Evolutionary conservation across 2,113 vertebrate species (phyloP).

Genomic region (Nannobrachium achirus): DNA sequence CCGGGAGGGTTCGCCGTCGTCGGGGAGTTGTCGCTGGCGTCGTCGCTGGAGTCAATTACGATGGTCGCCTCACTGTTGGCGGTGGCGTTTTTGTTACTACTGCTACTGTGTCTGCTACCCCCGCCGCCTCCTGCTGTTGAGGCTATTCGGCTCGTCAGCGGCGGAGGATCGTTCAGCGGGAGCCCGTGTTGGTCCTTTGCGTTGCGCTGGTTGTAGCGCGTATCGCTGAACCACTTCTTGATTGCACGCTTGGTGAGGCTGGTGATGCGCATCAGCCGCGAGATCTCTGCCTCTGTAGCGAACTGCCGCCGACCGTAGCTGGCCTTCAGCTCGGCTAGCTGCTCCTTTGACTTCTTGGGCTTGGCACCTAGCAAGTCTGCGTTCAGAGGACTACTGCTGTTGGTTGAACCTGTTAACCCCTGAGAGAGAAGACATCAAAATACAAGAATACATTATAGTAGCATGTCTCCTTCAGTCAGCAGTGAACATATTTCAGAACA

Average conservation of each 20-base stretch:
- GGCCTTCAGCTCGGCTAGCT: constrained; percentile 92
- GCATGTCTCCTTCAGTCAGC: too few relatives aligned
- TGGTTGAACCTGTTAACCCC: constrained; percentile 46
- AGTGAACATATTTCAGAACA: too few relatives aligned
- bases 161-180: constrained; percentile 60
- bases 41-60: constrained; percentile 94
- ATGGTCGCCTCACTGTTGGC: constrained; percentile 74
- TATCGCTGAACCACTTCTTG: constrained; percentile 99
- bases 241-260: constrained; percentile 95
- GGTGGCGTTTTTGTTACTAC: neutral
- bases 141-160: neutral
- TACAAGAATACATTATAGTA: too few relatives aligned
- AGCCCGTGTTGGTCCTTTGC: constrained; percentile 90
- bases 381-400: constrained; percentile 66
- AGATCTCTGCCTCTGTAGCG: constrained; percentile 91
- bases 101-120: neutral
- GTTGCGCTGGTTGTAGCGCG: constrained; percentile 97
- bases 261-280: constrained; percentile 92
- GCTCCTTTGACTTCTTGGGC: constrained; percentile 97
- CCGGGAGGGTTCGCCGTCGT: constrained; percentile 35
- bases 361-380: constrained; percentile 83
- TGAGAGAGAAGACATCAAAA: too few relatives aligned
- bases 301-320: constrained; percentile 94
- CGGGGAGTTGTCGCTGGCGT: constrained; percentile 83
- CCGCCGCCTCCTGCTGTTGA: neutral